Percentiles rank a stretch among this genome's conserved stretches.
phyloP scores from a whole-genome alignment of 2,888 invertebrate species.

The Glyphotaelius pellucidus region DNA sequence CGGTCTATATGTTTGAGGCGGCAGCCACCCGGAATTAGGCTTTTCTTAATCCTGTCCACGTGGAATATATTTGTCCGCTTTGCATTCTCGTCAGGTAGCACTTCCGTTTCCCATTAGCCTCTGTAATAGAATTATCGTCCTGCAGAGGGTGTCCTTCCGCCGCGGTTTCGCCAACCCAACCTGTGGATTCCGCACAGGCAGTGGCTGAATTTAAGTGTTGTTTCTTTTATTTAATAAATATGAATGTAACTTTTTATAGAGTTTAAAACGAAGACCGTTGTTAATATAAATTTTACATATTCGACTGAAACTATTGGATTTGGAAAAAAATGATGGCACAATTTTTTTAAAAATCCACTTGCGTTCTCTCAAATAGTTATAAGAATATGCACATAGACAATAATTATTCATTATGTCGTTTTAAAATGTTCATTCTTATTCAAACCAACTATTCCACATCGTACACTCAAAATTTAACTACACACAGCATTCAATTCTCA shows the following conservation, averaged over 20 bases:
- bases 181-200: conserved; percentile 43
- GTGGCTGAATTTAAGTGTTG: neutral
- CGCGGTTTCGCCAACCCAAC: conserved; percentile 33
- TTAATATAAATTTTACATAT: neutral
- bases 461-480: no score
- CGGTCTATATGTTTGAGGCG: neutral
- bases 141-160: conserved; percentile 13
- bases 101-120: conserved; percentile 61
- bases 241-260: no score
- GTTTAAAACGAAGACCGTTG: neutral
- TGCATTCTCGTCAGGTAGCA: conserved; percentile 63
- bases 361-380: no score
- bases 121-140: conserved; percentile 62
- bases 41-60: conserved; percentile 50
- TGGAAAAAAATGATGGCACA: no score
- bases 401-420: no score
- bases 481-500: no score
- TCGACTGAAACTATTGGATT: no score
- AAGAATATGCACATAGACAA: no score
- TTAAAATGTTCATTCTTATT: no score
- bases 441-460: no score
- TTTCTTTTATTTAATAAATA: neutral
- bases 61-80: conserved; percentile 62
- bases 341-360: no score
- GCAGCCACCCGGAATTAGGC: neutral